Evolutionary conservation across 1,140 invertebrate species (phyloP).

Genomic region (Telenomus remus): DNA sequence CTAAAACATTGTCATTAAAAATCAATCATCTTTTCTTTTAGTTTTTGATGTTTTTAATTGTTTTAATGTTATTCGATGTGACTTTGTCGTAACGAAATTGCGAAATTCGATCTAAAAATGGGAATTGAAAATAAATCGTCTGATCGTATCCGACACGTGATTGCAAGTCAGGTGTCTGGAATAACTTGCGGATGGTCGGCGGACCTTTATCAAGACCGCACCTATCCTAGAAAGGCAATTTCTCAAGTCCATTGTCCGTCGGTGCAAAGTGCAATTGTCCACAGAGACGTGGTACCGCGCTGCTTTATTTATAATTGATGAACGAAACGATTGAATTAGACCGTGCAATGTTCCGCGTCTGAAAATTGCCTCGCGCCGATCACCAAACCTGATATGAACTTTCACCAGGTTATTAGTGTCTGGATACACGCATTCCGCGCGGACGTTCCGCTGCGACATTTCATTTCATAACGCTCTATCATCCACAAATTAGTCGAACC

Average conservation of each 20-base stretch:
- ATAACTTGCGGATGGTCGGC: constrained; percentile 13
- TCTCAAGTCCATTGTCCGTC: constrained; percentile 45
- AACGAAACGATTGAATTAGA: constrained; percentile 48
- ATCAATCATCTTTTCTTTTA: no score
- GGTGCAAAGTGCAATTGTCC: constrained; percentile 32
- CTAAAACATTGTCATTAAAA: no score
- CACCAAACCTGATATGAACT: constrained; percentile 42
- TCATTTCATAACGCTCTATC: constrained; percentile 53
- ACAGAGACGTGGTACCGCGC: constrained; percentile 25
- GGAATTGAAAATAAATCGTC: no score
- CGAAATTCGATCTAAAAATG: no score
- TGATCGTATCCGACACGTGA: constrained; percentile 23
- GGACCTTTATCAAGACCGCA: constrained; percentile 24
- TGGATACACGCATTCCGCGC: constrained; percentile 29
- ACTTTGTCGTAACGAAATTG: no score
- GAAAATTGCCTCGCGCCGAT: constrained; percentile 32
- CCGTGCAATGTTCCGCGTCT: constrained; percentile 33
- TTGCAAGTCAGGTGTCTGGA: constrained; percentile 41
- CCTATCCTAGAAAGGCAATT: constrained; percentile 28
- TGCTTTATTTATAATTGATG: constrained; percentile 25
- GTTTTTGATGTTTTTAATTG: no score
- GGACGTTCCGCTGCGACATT: constrained; percentile 40
- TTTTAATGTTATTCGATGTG: no score
- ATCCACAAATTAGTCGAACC: no score
- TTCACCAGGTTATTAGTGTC: constrained; percentile 48